Base-by-base conservation (phyloP, 1,140 invertebrate genomes). In the Pissodes strobi region DNA sequence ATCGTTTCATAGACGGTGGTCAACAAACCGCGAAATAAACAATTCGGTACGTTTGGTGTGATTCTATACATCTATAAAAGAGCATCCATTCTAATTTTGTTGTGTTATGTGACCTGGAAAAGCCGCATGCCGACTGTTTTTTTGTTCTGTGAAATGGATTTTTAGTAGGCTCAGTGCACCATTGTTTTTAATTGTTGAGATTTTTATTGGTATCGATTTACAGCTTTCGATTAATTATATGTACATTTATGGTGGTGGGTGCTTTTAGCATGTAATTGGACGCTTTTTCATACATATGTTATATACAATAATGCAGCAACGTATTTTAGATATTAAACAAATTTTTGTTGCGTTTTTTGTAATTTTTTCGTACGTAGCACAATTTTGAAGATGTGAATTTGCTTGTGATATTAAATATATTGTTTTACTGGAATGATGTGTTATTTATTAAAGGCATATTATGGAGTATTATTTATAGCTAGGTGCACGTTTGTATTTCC, bases 1-100 rank as follows among this genome's bases (percentile, higher is more conserved):
- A 75, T 83, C 83, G 61, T 88, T 87, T 75, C 85, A 86, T 70
- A 79, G 86, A 74, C 82, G 85, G 69, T 81, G 88, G 69, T 88
- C 86, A 51, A 88, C 84, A 43, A 86, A 87, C 72, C 82, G 83
- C 74, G 83, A 85, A 66, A 84, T 86, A 59, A 85, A 84, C 74
- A 82, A 80, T 74, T 80, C 83, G 78, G 86, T 88, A 79, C 81
- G 82, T 79, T 63, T 68, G 57, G 51, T 69, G 45, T 45, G 56
- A 46, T 60, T 48, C 68, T 52, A 41, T 27, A 43, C 58, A 64
- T 25, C 48, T 23, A 34, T 41, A 37, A 49, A 46, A 25, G 18
- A 46, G 27, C 41, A 62, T 39, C 6, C 23, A 43, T 25, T 23
- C 19, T 43, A 18, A 43, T 41, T 43, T 41, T 51, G 18, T 59